phyloP scores from a whole-genome alignment of 2,797 vertebrate species.

The Dendrocincla fuliginosa region DNA sequence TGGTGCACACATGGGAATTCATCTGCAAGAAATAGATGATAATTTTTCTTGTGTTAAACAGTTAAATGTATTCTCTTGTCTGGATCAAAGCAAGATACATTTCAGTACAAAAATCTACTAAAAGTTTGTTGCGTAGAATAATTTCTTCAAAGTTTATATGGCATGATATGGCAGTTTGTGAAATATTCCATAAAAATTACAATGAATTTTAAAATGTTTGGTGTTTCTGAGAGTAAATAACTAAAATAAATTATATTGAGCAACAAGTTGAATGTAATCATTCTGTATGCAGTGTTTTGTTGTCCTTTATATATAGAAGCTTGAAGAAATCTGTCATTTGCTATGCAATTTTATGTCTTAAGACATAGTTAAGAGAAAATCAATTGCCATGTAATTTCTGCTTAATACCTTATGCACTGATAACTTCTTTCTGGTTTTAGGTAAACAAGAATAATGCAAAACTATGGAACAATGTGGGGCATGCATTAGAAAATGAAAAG shows the following conservation, averaged over 20 bases:
- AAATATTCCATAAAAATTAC: neutral
- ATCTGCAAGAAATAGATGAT: neutral
- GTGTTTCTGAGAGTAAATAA: neutral
- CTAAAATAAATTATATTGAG: neutral
- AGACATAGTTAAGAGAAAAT: neutral
- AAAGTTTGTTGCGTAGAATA: neutral
- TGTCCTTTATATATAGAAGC: neutral
- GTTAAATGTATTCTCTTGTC: neutral
- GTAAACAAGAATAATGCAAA: constrained; percentile 99
- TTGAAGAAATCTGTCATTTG: neutral
- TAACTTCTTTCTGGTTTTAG: constrained; percentile 71
- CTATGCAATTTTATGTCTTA: neutral
- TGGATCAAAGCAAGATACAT: neutral
- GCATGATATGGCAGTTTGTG: neutral
- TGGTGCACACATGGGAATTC: neutral
- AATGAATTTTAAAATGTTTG: neutral
- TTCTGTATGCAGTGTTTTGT: neutral
- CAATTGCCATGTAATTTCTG: neutral
- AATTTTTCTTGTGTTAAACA: neutral
- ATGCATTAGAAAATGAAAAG: constrained; percentile 96
- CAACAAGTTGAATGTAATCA: neutral
- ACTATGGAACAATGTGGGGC: constrained; percentile 98
- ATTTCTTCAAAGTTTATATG: neutral
- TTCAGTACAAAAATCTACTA: neutral
- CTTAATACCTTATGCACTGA: neutral